A percentile compares a stretch with the other conserved stretches of the same genome.
Evolutionary conservation across 2,113 vertebrate species (phyloP).

Genomic region (Equus przewalskii): DNA sequence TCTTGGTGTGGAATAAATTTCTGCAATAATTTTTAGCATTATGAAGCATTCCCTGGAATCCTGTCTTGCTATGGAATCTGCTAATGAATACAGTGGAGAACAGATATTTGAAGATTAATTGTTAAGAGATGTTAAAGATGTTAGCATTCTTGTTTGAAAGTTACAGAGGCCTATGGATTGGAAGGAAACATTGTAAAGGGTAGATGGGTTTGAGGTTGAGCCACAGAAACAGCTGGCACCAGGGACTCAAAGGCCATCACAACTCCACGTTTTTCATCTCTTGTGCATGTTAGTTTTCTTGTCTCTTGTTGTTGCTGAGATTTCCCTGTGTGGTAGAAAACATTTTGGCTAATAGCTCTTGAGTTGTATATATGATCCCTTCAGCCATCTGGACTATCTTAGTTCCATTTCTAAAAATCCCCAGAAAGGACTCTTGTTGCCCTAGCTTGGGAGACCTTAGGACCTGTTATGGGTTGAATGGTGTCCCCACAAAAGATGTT

Average conservation of each 20-base stretch:
- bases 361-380: neutral
- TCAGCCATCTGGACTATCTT: neutral
- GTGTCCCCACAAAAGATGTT: neutral
- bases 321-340: conserved; percentile 13
- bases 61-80: neutral
- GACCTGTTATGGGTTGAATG: neutral
- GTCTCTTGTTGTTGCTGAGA: neutral
- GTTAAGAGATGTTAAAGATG: neutral
- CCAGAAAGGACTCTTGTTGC: neutral
- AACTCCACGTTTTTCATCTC: neutral
- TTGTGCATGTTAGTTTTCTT: neutral
- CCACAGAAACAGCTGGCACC: neutral
- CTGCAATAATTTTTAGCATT: conserved; percentile 12
- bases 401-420: conserved; percentile 28
- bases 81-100: neutral
- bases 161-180: neutral
- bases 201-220: neutral
- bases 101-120: neutral
- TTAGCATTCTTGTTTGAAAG: neutral
- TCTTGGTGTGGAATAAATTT: conserved; percentile 3
- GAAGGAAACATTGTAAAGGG: neutral
- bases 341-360: neutral
- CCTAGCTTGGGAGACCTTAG: neutral
- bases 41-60: neutral
- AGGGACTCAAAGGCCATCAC: neutral